Conservation (phyloP, 2,113 vertebrate species). For the Hypocryptadius cinnamomeus region DNA sequence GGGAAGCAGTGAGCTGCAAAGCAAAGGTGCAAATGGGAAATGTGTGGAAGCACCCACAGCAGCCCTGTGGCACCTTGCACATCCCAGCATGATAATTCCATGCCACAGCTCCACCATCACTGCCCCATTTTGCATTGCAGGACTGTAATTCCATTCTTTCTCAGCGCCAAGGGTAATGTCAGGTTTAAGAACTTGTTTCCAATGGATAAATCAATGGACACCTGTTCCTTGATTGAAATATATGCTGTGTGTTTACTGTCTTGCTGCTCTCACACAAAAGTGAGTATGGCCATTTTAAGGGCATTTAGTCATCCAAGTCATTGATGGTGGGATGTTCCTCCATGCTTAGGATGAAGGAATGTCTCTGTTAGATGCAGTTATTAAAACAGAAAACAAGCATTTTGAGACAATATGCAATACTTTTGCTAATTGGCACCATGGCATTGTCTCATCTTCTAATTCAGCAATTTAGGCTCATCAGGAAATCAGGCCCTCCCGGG, state of each 20-base stretch:
- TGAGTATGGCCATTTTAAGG: neutral
- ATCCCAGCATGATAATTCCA: neutral
- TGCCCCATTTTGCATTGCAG: neutral
- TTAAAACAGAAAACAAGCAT: neutral
- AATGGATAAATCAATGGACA: neutral
- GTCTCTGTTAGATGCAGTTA: neutral
- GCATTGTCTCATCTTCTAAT: constrained; percentile 39
- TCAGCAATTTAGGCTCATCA: constrained; percentile 39
- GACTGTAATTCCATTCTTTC: neutral
- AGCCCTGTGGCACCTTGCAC: neutral
- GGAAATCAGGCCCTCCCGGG: constrained; percentile 17
- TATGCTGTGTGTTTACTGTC: rapidly evolving
- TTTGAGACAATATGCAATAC: constrained; percentile 1
- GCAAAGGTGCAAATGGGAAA: neutral
- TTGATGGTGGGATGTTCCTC: neutral
- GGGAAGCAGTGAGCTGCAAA: neutral
- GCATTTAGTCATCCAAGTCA: neutral
- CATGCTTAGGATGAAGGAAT: neutral
- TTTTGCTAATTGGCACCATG: constrained; percentile 44
- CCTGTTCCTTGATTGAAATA: neutral
- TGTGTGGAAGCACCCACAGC: rapidly evolving
- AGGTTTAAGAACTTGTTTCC: neutral
- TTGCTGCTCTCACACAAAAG: neutral
- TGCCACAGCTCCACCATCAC: neutral
- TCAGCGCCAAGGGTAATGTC: neutral